Evolutionary conservation across 2,888 invertebrate genomes (phyloP).

Genomic region (Sisyra terminalis): DNA sequence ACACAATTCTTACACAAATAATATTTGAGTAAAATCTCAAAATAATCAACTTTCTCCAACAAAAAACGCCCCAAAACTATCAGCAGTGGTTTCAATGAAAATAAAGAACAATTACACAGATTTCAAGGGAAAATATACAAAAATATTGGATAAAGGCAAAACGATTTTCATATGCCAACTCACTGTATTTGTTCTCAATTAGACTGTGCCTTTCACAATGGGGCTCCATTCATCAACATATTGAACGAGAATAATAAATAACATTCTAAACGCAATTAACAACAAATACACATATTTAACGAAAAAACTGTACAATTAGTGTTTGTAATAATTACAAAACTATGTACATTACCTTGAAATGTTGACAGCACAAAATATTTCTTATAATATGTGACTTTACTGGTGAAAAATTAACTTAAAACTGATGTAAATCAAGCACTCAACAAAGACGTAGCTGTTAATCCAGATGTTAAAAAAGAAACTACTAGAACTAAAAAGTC

Average conservation of each 20-base stretch:
- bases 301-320: too few relatives aligned
- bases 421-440: conserved; percentile 4
- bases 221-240: too few relatives aligned
- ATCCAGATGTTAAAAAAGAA: conserved; percentile 6
- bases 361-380: conserved; percentile 3
- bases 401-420: conserved; percentile 4
- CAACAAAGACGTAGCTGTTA: conserved; percentile 7
- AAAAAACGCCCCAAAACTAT: too few relatives aligned
- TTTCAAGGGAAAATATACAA: background rate
- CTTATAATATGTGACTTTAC: too few relatives aligned
- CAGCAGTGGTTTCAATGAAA: too few relatives aligned
- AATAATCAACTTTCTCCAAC: too few relatives aligned
- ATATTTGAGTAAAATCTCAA: too few relatives aligned
- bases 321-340: too few relatives aligned
- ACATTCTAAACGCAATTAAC: too few relatives aligned
- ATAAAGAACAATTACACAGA: background rate
- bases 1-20: background rate
- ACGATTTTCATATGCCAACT: conserved; percentile 1
- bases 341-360: conserved; percentile 1
- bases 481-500: background rate
- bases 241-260: too few relatives aligned
- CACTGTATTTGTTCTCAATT: background rate
- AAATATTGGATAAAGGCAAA: background rate
- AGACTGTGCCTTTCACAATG: too few relatives aligned
- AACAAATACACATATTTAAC: too few relatives aligned